Conservation (phyloP, 2,113 vertebrate genomes). For the Chamaetylas fuelleborni region DNA sequence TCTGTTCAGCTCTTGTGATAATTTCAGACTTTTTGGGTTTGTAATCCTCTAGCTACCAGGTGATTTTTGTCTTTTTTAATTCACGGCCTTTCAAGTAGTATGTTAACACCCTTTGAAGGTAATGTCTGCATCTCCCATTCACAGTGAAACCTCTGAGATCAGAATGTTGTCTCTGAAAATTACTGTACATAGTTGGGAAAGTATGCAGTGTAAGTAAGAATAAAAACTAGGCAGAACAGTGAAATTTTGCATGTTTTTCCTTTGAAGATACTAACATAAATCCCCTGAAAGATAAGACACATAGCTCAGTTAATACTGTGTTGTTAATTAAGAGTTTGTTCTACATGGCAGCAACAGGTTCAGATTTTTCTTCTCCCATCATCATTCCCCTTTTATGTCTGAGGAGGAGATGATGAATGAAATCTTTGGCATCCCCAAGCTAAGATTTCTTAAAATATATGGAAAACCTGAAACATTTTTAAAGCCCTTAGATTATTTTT, state of each 20-base stretch:
- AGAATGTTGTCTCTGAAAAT: background rate
- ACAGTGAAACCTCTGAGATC: background rate
- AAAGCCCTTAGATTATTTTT: background rate
- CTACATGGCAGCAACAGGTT: background rate
- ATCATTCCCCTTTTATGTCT: background rate
- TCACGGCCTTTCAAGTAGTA: background rate
- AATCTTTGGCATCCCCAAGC: background rate
- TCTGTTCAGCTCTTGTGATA: background rate
- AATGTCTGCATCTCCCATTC: background rate
- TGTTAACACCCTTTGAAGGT: background rate
- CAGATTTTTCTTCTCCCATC: background rate
- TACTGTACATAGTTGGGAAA: background rate
- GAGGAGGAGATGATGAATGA: background rate
- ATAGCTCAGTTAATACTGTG: background rate
- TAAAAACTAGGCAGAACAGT: background rate
- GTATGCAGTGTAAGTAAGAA: background rate
- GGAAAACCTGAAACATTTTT: background rate
- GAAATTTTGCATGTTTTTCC: background rate
- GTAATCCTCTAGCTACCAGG: background rate
- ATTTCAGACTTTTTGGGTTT: background rate
- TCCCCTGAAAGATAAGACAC: background rate
- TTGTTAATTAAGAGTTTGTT: background rate
- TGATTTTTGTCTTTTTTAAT: background rate
- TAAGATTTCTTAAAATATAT: background rate
- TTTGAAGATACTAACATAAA: background rate